phyloP scores from a whole-genome alignment of 2,888 invertebrate genomes.

The Podabrus alpinus region DNA sequence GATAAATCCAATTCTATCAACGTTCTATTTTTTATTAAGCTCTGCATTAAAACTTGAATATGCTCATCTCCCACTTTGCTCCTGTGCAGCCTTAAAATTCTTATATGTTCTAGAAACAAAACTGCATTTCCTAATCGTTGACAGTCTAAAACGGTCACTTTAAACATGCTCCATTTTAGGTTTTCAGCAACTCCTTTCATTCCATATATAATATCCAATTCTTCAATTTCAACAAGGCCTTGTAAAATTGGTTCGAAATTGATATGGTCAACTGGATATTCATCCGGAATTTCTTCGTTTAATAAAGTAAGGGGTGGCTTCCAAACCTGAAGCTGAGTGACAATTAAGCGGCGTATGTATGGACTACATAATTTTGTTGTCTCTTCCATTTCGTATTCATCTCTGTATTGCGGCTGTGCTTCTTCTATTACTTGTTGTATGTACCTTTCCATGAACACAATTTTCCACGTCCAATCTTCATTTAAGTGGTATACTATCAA shows the following conservation, averaged over 20 bases:
- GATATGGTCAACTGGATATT: slow-evolving; percentile 60
- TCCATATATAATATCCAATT: slow-evolving; percentile 57
- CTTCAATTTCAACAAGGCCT: slow-evolving; percentile 59
- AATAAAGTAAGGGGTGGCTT: slow-evolving; percentile 57
- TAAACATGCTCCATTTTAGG: slow-evolving; percentile 64
- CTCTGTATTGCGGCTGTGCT: slow-evolving; percentile 51
- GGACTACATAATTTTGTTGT: slow-evolving; percentile 52
- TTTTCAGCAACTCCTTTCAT: slow-evolving; percentile 54
- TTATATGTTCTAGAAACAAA: slow-evolving; percentile 54
- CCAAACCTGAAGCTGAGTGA: slow-evolving; percentile 61
- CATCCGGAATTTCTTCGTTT: slow-evolving; percentile 51
- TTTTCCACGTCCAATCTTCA: slow-evolving; percentile 52
- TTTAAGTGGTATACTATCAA: slow-evolving; percentile 40
- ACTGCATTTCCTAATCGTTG: slow-evolving; percentile 58
- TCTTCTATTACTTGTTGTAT: slow-evolving; percentile 50
- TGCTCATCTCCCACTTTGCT: slow-evolving; percentile 65
- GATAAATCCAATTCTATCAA: slow-evolving; percentile 65
- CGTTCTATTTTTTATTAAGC: slow-evolving; percentile 56
- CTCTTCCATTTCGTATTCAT: slow-evolving; percentile 49
- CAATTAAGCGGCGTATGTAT: slow-evolving; percentile 58
- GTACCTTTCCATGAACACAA: slow-evolving; percentile 50
- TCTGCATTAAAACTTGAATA: slow-evolving; percentile 62
- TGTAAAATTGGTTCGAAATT: slow-evolving; percentile 61
- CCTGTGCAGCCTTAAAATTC: slow-evolving; percentile 62
- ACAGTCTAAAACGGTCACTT: slow-evolving; percentile 64